A percentile compares a stretch with the other conserved stretches of the same genome.
These are phyloP conservation scores for Glomeris marginata DNA, from an alignment of 2,888 invertebrate genomes.

Conservation along the genomic window DNA sequence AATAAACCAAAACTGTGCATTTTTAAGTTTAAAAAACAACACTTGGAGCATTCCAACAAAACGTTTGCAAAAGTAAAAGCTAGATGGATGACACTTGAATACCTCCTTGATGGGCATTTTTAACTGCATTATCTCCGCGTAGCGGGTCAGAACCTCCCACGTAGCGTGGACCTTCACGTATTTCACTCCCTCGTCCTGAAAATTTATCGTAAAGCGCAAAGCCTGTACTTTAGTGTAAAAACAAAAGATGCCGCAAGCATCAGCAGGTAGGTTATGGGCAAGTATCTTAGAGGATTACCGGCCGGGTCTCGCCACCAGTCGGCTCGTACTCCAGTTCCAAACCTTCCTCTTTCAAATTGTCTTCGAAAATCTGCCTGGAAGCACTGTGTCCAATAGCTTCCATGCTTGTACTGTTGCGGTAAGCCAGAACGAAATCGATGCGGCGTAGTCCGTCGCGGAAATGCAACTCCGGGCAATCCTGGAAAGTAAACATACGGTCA, in stretches of 20 bases:
- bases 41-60: background rate
- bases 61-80: background rate
- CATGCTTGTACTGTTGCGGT: background rate
- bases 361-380: conserved; percentile 11
- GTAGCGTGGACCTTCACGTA: conserved; percentile 85
- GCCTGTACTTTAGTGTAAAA: background rate
- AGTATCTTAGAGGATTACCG: no score
- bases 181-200: conserved; percentile 46
- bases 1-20: background rate
- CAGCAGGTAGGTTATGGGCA: no score
- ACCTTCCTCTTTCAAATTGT: conserved; percentile 12
- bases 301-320: conserved; percentile 5
- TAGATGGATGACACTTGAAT: background rate
- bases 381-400: background rate
- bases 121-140: conserved; percentile 80
- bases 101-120: conserved; percentile 85
- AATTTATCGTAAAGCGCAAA: conserved; percentile 3
- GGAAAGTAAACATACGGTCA: conserved; percentile 1
- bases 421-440: conserved; percentile 14
- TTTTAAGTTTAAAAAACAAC: background rate
- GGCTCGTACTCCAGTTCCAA: conserved; percentile 13
- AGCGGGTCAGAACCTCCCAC: conserved; percentile 60
- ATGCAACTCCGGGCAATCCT: conserved; percentile 10
- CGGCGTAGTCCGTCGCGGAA: conserved; percentile 12
- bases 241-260: conserved; percentile 2